Percentiles rank a stretch among this genome's conserved stretches.
These are phyloP conservation scores for Falco biarmicus DNA, from an alignment of 2,797 vertebrate species.

Conservation along the genomic window DNA sequence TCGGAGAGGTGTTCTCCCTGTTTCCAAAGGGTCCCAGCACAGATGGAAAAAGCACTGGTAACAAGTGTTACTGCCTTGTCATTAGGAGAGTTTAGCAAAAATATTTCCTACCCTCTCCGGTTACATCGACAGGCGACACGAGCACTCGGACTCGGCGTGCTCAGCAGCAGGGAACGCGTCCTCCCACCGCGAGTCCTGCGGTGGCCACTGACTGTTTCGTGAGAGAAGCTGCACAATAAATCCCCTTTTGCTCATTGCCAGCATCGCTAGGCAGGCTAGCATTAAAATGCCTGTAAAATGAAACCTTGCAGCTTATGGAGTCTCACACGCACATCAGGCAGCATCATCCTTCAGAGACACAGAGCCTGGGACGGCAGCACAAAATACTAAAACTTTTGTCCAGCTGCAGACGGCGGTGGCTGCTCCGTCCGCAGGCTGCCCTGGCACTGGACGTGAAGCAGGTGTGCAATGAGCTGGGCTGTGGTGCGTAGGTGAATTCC, in stretches of 20 bases:
- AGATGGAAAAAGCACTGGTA: neutral
- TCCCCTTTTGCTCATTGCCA: neutral
- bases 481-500: neutral
- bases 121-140: neutral
- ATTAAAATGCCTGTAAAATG: neutral
- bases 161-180: neutral
- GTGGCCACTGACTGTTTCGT: fast-evolving
- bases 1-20: neutral
- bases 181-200: neutral
- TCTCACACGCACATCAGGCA: neutral
- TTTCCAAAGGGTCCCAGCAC: neutral
- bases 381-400: neutral
- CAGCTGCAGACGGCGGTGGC: fast-evolving
- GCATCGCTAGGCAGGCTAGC: neutral
- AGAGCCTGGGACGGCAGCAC: neutral
- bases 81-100: neutral
- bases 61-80: neutral
- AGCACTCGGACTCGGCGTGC: neutral
- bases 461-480: no score
- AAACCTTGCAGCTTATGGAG: neutral
- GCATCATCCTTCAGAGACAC: neutral
- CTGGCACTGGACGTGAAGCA: fast-evolving
- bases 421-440: neutral
- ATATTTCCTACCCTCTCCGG: neutral
- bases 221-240: neutral